These are phyloP conservation scores for Telmatochromis sp. DNA, from an alignment of 2,113 vertebrate species.

Conservation along the genomic window DNA sequence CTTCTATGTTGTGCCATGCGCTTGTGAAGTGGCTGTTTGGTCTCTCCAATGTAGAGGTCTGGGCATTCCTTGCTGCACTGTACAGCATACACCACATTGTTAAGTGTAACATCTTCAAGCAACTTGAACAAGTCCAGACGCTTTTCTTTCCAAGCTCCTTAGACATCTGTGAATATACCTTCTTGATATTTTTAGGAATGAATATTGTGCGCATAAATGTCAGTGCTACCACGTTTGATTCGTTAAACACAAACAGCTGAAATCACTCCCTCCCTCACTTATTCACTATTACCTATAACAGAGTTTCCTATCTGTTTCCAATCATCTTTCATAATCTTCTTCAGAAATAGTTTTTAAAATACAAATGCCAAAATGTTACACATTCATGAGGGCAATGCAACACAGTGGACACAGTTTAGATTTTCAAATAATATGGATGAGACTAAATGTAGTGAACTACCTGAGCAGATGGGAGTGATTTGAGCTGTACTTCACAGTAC, in stretches of 20 bases:
- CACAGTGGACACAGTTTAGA: background rate
- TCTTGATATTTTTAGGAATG: background rate
- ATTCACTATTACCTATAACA: background rate
- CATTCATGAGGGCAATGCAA: background rate
- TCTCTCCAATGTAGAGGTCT: too few relatives aligned
- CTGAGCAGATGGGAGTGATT: too few relatives aligned
- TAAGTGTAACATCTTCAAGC: too few relatives aligned
- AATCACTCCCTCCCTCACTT: background rate
- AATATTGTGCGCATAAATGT: background rate
- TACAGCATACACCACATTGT: too few relatives aligned
- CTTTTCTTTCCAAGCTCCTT: too few relatives aligned
- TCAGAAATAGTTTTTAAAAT: background rate
- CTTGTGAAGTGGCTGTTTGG: too few relatives aligned
- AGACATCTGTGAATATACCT: background rate
- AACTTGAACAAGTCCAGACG: too few relatives aligned
- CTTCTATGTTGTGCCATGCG: too few relatives aligned
- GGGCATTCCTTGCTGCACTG: too few relatives aligned
- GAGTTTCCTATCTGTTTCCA: background rate
- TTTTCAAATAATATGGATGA: too few relatives aligned
- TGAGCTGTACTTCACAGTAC: background rate
- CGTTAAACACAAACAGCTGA: background rate
- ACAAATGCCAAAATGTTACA: background rate
- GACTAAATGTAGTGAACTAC: too few relatives aligned
- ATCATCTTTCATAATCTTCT: background rate
- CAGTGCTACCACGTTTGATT: background rate